phyloP scores from a whole-genome alignment of 2,797 vertebrate genomes.

The Chelon auratus region DNA sequence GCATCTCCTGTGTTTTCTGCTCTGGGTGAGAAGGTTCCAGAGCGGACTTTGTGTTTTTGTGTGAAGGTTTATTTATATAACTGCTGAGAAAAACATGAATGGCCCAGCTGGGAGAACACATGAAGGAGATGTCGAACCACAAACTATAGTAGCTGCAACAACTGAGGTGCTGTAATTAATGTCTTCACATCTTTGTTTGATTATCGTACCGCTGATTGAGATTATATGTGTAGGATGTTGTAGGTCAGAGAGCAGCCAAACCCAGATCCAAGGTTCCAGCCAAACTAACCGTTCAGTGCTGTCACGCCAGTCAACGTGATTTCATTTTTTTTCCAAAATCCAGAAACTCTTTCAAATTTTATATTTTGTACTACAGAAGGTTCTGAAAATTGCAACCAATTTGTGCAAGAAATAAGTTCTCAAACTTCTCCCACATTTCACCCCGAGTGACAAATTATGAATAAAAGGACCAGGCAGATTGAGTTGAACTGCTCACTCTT shows the following conservation, averaged over 20 bases:
- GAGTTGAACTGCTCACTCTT: background rate
- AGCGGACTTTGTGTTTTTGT: conserved; percentile 49
- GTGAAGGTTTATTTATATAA: conserved; percentile 44
- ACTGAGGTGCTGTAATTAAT: conserved; percentile 20
- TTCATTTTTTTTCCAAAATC: background rate
- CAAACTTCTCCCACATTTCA: background rate
- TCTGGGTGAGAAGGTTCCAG: conserved; percentile 27
- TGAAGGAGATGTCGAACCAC: conserved; percentile 36
- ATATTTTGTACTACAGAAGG: conserved; percentile 1
- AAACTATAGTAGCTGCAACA: conserved; percentile 20
- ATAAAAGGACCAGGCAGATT: background rate
- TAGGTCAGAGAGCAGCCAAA: background rate
- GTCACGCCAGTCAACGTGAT: background rate
- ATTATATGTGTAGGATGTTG: too few relatives aligned
- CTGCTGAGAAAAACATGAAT: conserved; percentile 24
- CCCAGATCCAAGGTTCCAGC: background rate
- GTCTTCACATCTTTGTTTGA: conserved; percentile 24
- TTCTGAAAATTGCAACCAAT: conserved; percentile 1
- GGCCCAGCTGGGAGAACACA: conserved; percentile 30
- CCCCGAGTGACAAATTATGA: background rate
- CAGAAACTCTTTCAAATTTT: background rate
- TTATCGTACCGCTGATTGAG: too few relatives aligned
- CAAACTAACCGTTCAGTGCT: conserved; percentile 3
- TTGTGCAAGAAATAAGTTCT: background rate
- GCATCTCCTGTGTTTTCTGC: conserved; percentile 39